A percentile compares a stretch with the other conserved stretches of the same genome.
Conservation (phyloP, 1,140 invertebrate species). For the Drosophila lacteicornis region DNA sequence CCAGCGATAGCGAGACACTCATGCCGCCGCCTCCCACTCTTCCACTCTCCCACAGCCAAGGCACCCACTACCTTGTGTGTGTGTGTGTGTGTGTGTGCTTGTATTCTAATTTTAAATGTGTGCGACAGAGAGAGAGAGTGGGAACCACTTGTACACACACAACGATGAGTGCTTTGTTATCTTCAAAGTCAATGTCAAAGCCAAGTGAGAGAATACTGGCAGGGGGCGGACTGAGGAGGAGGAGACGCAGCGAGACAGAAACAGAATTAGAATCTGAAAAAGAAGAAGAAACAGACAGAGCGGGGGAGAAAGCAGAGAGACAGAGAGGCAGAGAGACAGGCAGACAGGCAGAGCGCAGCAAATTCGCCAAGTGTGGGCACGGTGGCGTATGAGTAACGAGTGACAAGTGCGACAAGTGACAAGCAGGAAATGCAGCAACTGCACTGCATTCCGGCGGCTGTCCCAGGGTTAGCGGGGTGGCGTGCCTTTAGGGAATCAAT, state of each 20-base stretch:
- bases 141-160: constrained; percentile 31
- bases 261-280: constrained; percentile 14
- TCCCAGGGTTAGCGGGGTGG: neutral
- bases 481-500: neutral
- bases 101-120: constrained; percentile 70
- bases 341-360: constrained; percentile 16
- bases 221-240: neutral
- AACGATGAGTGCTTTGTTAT: constrained; percentile 46
- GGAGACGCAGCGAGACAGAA: constrained; percentile 6
- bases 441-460: neutral
- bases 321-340: constrained; percentile 5
- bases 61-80: neutral
- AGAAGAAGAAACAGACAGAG: too few relatives aligned
- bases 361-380: constrained; percentile 44
- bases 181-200: constrained; percentile 81
- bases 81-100: constrained; percentile 16
- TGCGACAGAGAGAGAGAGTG: neutral
- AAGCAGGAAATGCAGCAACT: constrained; percentile 55
- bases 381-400: constrained; percentile 67
- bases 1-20: constrained; percentile 49
- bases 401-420: constrained; percentile 43
- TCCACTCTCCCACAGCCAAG: neutral
- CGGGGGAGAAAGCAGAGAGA: neutral
- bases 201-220: constrained; percentile 14
- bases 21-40: neutral